phyloP scores from a whole-genome alignment of 2,797 vertebrate species.

The Gorsachius magnificus region DNA sequence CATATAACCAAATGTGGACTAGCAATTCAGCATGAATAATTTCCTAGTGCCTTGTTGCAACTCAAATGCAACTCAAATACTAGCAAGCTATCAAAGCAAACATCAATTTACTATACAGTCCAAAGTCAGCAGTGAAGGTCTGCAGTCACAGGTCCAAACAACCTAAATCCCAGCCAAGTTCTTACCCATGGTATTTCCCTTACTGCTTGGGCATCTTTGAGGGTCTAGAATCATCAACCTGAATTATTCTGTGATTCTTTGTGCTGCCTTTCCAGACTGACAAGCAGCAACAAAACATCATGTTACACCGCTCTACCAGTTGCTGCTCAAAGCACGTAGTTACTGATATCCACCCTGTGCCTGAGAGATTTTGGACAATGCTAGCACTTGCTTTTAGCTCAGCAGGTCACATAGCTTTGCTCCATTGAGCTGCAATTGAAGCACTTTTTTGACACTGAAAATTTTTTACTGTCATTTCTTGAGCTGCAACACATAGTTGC shows the following conservation, averaged over 20 bases:
- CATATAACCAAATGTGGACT: neutral
- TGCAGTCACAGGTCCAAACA: neutral
- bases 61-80: neutral
- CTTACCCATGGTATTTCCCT: neutral
- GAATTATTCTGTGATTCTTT: neutral
- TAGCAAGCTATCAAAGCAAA: neutral
- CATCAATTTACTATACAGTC: neutral
- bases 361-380: neutral
- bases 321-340: neutral
- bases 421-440: neutral
- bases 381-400: neutral
- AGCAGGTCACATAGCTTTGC: neutral
- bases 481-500: neutral
- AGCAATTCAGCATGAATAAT: neutral
- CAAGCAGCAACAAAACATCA: neutral
- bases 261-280: neutral
- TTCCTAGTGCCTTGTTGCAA: neutral
- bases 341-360: neutral
- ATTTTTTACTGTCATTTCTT: neutral
- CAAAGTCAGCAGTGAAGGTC: neutral
- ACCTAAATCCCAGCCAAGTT: neutral
- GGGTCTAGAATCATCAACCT: neutral
- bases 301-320: neutral
- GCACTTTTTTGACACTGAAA: neutral
- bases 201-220: neutral